phyloP scores from a whole-genome alignment of 1,140 invertebrate species.

The Parasteatoda tepidariorum region DNA sequence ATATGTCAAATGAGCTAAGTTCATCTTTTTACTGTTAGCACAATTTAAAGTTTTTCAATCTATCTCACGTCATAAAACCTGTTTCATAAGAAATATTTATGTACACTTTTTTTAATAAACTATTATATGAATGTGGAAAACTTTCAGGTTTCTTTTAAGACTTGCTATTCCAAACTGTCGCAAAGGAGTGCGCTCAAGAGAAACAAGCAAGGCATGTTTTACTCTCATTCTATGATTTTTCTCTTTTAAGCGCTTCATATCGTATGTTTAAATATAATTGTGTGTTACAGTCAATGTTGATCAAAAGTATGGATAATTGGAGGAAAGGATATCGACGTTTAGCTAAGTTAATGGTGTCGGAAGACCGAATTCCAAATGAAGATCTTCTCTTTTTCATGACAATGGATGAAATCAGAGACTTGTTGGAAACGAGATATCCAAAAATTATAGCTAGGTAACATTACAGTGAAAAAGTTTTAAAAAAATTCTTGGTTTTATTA shows the following conservation, averaged over 20 bases:
- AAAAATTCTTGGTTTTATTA: no score
- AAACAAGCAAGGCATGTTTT: slow-evolving; percentile 74
- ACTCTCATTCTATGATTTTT: not conserved
- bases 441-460: slow-evolving; percentile 48
- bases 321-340: slow-evolving; percentile 66
- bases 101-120: no score
- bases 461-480: no score
- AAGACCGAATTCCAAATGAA: slow-evolving; percentile 76
- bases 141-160: slow-evolving; percentile 70
- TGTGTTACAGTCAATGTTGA: not conserved
- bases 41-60: no score
- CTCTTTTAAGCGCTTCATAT: not conserved
- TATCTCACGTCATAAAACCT: no score
- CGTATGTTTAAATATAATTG: not conserved
- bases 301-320: not conserved
- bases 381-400: slow-evolving; percentile 80
- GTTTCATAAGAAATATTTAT: no score
- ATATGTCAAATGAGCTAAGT: no score
- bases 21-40: no score
- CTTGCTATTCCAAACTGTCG: slow-evolving; percentile 74
- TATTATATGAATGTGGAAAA: not conserved
- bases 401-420: slow-evolving; percentile 74
- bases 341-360: slow-evolving; percentile 72
- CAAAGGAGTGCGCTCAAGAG: slow-evolving; percentile 74
- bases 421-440: slow-evolving; percentile 66